A percentile compares a stretch with the other conserved stretches of the same genome.
Conservation (phyloP, 2,113 vertebrate species). For the Larimichthys polyactis region DNA sequence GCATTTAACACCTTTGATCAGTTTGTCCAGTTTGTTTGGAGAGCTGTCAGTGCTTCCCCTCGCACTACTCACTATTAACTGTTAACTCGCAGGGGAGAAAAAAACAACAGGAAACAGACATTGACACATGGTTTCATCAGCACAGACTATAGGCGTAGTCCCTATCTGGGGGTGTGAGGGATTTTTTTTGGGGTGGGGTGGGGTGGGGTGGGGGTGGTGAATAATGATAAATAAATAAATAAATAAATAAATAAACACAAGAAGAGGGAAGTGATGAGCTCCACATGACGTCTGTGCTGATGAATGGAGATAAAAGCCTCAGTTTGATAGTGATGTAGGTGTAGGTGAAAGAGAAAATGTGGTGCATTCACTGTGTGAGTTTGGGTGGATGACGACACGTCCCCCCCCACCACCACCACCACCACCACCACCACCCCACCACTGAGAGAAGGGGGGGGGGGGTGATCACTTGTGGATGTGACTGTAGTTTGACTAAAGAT, state of each 20-base stretch:
- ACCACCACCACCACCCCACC: neutral
- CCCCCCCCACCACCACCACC: neutral
- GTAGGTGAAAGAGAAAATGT: slow-evolving; percentile 9
- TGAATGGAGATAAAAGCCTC: slow-evolving; percentile 43
- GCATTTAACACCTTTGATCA: neutral
- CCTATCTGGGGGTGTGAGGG: slow-evolving; percentile 25
- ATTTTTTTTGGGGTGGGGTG: neutral
- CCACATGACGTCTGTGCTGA: slow-evolving; percentile 31
- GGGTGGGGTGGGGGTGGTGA: no score
- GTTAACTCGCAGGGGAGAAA: slow-evolving; percentile 29
- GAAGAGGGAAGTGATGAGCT: slow-evolving; percentile 25
- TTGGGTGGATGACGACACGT: slow-evolving; percentile 46
- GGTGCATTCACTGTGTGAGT: slow-evolving; percentile 49
- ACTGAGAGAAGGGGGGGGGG: neutral
- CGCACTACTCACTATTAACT: slow-evolving; percentile 26
- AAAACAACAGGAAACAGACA: slow-evolving; percentile 7
- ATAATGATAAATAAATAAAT: slow-evolving; percentile 10
- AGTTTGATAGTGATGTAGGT: slow-evolving; percentile 37
- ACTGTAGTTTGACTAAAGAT: neutral
- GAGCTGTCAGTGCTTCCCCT: neutral
- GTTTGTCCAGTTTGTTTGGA: neutral
- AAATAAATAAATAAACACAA: slow-evolving; percentile 3
- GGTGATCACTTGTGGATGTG: slow-evolving; percentile 9
- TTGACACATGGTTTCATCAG: slow-evolving; percentile 74
- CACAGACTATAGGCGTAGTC: slow-evolving; percentile 57